These are phyloP conservation scores for Cerastis leucographa DNA, from an alignment of 2,888 invertebrate species.

Conservation along the genomic window DNA sequence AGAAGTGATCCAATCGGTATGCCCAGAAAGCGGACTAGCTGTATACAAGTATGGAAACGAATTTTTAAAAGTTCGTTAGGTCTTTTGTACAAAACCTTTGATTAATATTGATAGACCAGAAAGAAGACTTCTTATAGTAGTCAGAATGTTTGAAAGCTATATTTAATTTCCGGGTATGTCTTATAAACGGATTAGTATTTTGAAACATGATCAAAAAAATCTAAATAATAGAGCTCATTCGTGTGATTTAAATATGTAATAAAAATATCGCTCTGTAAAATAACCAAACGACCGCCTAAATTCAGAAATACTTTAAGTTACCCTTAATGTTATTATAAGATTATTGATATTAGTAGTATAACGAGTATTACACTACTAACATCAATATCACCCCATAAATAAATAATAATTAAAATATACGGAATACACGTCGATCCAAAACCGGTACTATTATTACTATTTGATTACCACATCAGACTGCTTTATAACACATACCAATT, in stretches of 20 bases:
- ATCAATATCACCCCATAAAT: conserved; percentile 2
- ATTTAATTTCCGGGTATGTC: too few relatives aligned
- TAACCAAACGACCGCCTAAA: background rate
- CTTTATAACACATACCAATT: conserved; percentile 39
- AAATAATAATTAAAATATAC: conserved; percentile 17
- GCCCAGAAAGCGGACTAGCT: background rate
- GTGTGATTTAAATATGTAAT: too few relatives aligned
- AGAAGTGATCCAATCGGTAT: background rate
- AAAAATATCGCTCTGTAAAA: too few relatives aligned
- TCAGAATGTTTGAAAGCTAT: background rate
- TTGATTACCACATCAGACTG: conserved; percentile 29
- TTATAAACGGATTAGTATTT: background rate
- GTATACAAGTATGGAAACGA: background rate
- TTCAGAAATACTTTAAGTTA: background rate
- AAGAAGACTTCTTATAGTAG: background rate
- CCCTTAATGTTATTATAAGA: background rate
- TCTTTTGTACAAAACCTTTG: background rate
- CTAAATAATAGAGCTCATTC: background rate
- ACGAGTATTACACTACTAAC: background rate
- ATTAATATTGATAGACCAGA: background rate
- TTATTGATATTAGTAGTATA: too few relatives aligned
- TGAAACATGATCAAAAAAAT: background rate
- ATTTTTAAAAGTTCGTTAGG: background rate
- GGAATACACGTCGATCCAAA: conserved; percentile 4
- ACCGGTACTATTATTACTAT: conserved; percentile 20